Evolutionary conservation across 1,140 invertebrate genomes (phyloP).

Genomic region (Orchestia grillus): DNA sequence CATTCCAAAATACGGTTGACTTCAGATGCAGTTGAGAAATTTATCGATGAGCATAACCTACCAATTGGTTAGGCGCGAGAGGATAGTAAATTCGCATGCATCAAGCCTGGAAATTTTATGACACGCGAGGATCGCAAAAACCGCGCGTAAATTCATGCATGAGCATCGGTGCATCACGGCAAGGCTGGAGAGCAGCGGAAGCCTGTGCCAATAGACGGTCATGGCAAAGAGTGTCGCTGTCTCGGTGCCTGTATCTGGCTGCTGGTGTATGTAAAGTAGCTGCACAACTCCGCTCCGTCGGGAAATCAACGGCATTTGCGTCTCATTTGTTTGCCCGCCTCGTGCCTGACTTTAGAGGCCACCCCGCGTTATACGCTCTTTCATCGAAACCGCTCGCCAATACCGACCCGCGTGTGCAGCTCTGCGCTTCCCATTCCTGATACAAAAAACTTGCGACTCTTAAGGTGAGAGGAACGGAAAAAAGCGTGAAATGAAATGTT

Average conservation of each 20-base stretch:
- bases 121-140: neutral
- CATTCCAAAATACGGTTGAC: neutral
- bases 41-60: slow-evolving; percentile 1
- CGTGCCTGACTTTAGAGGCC: slow-evolving; percentile 41
- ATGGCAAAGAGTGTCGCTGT: slow-evolving; percentile 51
- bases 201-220: neutral
- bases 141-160: slow-evolving; percentile 3
- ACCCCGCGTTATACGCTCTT: slow-evolving; percentile 50
- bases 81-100: slow-evolving; percentile 11
- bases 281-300: slow-evolving; percentile 53
- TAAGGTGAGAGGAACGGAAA: neutral
- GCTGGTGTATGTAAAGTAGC: slow-evolving; percentile 50
- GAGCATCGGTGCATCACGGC: neutral
- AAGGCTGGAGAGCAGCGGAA: neutral
- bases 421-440: neutral
- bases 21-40: neutral
- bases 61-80: neutral
- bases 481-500: neutral
- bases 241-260: neutral
- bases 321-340: slow-evolving; percentile 50
- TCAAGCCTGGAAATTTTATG: slow-evolving; percentile 24
- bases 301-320: slow-evolving; percentile 54
- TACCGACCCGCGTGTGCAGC: neutral
- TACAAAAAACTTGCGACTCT: neutral
- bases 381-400: slow-evolving; percentile 44